A percentile compares a stretch with the other conserved stretches of the same genome.
Conservation (phyloP, 2,888 invertebrate species). For the Cheilosia vulpina region DNA sequence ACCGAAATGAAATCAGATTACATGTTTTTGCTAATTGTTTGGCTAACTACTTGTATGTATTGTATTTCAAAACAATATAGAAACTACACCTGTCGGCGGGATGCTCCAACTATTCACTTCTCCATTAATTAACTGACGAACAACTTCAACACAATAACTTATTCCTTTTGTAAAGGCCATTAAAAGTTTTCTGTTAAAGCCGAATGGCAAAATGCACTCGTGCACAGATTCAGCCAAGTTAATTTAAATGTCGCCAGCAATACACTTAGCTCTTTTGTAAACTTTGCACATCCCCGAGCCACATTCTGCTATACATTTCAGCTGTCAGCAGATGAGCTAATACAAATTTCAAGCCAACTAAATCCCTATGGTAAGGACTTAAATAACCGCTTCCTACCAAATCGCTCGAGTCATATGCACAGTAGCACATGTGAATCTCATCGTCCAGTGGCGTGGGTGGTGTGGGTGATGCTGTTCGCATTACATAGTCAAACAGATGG, state of each 20-base stretch:
- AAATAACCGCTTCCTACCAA: conserved; percentile 6
- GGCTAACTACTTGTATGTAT: too few species aligned
- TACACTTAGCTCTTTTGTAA: neutral
- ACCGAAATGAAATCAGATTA: too few species aligned
- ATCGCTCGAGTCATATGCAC: conserved; percentile 12
- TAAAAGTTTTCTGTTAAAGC: neutral
- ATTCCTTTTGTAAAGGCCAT: neutral
- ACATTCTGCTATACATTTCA: neutral
- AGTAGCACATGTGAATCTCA: conserved; percentile 41
- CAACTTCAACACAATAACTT: neutral
- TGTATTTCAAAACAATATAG: too few species aligned
- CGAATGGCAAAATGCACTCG: neutral
- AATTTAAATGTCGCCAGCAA: neutral
- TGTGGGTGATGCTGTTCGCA: conserved; percentile 28
- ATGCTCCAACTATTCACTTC: neutral
- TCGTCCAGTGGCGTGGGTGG: conserved; percentile 27
- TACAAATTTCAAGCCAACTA: neutral
- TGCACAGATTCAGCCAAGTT: neutral
- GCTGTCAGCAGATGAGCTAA: neutral
- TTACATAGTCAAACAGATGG: conserved; percentile 36
- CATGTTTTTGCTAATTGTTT: too few species aligned
- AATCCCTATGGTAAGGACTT: conserved; percentile 15
- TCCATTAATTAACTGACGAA: neutral
- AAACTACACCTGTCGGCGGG: too few species aligned
- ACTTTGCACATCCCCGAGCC: neutral